Conservation (phyloP, 2,888 invertebrate species). For the Tineola bisselliella region DNA sequence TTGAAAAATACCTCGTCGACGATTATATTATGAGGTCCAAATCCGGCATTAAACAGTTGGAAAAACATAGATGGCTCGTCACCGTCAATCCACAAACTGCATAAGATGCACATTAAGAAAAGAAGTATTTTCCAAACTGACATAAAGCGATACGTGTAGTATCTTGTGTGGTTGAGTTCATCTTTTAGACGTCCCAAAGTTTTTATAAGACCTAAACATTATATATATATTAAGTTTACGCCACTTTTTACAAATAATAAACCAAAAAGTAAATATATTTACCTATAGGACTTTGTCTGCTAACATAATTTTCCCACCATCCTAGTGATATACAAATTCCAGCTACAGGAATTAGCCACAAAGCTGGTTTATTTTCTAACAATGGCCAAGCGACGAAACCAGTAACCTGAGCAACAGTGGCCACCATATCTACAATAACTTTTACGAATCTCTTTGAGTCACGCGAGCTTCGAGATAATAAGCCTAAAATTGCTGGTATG, state of each 20-base stretch:
- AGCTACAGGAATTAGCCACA: constrained; percentile 89
- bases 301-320: constrained; percentile 99
- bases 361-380: constrained; percentile 75
- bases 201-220: constrained; percentile 75
- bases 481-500: constrained; percentile 80
- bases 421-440: constrained; percentile 83
- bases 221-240: constrained; percentile 17
- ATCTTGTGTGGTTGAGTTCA: constrained; percentile 80
- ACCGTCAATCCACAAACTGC: constrained; percentile 78
- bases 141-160: constrained; percentile 90
- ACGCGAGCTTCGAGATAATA: constrained; percentile 83
- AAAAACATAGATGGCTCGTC: constrained; percentile 83
- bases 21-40: constrained; percentile 80
- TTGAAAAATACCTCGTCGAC: constrained; percentile 71
- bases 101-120: constrained; percentile 79
- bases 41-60: constrained; percentile 76
- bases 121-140: constrained; percentile 90
- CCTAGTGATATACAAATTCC: constrained; percentile 88
- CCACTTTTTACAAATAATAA: too few relatives aligned
- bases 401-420: constrained; percentile 88
- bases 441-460: constrained; percentile 82
- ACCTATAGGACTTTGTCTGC: constrained; percentile 85
- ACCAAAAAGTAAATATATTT: constrained; percentile 22
- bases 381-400: constrained; percentile 94
- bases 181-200: constrained; percentile 81